Base-by-base conservation (phyloP, 2,888 invertebrate species). In the Listrodromus nycthemerus region DNA sequence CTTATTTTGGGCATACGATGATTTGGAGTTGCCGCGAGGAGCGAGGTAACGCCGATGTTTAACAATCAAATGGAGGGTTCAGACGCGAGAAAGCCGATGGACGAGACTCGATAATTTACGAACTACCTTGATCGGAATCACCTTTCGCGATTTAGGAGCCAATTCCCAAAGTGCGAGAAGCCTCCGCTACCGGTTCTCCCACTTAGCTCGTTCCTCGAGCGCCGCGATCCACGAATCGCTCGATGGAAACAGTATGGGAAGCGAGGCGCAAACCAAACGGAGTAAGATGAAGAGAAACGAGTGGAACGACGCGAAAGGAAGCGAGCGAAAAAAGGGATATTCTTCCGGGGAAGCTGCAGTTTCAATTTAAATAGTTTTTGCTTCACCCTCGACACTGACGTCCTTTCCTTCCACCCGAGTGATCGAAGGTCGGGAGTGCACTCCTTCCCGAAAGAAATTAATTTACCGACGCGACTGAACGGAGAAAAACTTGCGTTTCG, bases 141-240 rank as follows among this genome's bases (percentile, higher is more conserved):
- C 89, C 88, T 88, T 88, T 85, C 71, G 86, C 90, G 90, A 91
- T 91, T 92, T 91, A 90, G 90, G 89, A 91, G 90, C 90, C 91
- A 92, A 92, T 92, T 92, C 91, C 90, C 83, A 91, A 92, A 92
- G 92, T 92, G 92, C 91, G 89, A 89, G 90, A 88, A 89, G 88
- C 88, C 69, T 55, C 58, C 27, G 74, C 83, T 70, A 74, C 61
- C 89, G 89, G 55, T 55, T 55, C 89, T 90, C 81, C 85, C 89
- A 89, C 91, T 90, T 89, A 89, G 88, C 65, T 78, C 77, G 88
- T 88, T 83, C 78, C 85, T 33, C 80, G 65, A 80, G 55, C 82
- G 82, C 83, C 74, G 83, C 81, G 86, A 75, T 76, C 33, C 63
- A 5, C 66, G 74, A 89, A 90, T 87, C 83, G n/a, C 78, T 83